Base-by-base conservation (phyloP, 1,140 invertebrate species). In the Drosophila arawakana region DNA sequence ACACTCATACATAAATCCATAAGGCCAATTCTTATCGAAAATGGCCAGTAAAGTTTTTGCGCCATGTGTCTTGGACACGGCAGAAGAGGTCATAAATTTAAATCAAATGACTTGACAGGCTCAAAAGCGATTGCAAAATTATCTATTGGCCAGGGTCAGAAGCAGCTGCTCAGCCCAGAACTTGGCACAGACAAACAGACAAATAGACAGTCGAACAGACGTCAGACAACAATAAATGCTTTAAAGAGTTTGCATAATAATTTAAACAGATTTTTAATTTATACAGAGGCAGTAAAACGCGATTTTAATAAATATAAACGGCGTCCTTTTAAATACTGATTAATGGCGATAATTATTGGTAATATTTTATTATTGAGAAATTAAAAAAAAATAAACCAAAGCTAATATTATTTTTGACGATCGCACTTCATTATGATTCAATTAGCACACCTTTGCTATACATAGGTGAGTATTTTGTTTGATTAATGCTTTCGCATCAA, bases 391-490 rank as follows among this genome's bases (percentile, higher is more conserved):
- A 2, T 30, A 30, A 5, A 30, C 25, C 3, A 21, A 21, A 21
- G 18, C 18, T 21, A 30, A 30, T 30, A 30, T 4, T 30, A 30
- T 60, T 74, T 76, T 76, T 74, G 72, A 39, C 63, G 44, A 63
- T 82, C 68, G 72, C 83, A 88, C 73, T 82, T 88, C 70, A 83
- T 83, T 77, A 70, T 70, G 69, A 83, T 80, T 80, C 82, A 89
- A 86, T 88, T 88, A 83, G 76, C 59, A 13, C 35, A 76, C 59
- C 58, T 57, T 49, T 63, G 43, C 54, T 50, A 52, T 44, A 55
- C 59, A 65, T 60, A 34, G 43, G n/a, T 37, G 39, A 47, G 62
- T 62, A 58, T 69, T 81, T 71, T 77, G 50, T 68, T 82, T 80
- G 83, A 82, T 86, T 82, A 88, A 86, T 88, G 82, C 41, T 76